Conservation (phyloP, 2,113 vertebrate genomes). For the Dunckerocampus dactyliophorus region DNA sequence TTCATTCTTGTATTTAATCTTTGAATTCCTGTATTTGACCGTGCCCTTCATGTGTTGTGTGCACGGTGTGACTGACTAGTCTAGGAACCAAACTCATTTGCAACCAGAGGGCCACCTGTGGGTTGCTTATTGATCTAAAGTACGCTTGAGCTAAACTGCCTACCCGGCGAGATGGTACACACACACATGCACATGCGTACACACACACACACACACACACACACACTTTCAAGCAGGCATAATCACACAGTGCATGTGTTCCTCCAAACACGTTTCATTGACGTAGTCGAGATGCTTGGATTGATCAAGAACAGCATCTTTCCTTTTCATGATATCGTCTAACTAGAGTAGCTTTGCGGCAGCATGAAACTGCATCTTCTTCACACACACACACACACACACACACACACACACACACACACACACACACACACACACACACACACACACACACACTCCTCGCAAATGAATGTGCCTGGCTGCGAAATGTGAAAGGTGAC, state of each 20-base stretch:
- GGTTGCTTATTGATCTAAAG: too few relatives aligned
- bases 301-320: neutral
- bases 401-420: neutral
- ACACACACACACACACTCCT: neutral
- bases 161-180: neutral
- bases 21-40: too few relatives aligned
- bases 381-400: neutral
- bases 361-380: too few relatives aligned
- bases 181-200: neutral
- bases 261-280: neutral
- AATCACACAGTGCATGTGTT: neutral
- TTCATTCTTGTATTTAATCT: too few relatives aligned
- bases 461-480: conserved; percentile 27
- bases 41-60: too few relatives aligned
- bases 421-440: neutral
- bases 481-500: conserved; percentile 13
- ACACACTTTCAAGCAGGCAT: neutral
- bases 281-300: neutral
- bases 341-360: too few relatives aligned
- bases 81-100: too few relatives aligned
- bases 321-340: too few relatives aligned
- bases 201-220: neutral
- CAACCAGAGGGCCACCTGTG: too few relatives aligned
- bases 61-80: too few relatives aligned
- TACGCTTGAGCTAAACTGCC: too few relatives aligned